Conservation (phyloP, 2,888 invertebrate species). For the Agonopterix alstromeriana region DNA sequence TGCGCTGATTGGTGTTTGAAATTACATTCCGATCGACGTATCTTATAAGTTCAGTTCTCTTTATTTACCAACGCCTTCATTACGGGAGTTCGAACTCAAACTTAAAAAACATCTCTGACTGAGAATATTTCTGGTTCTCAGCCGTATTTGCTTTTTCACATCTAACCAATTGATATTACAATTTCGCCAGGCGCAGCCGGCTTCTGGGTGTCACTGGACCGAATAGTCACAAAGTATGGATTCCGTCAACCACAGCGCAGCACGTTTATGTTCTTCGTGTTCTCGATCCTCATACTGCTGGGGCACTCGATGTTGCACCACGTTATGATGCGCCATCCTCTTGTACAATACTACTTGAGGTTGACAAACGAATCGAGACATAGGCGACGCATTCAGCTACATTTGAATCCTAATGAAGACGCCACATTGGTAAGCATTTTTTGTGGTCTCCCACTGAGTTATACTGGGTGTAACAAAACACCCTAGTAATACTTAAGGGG, state of each 20-base stretch:
- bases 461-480: too few species aligned
- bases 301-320: constrained; percentile 88
- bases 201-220: constrained; percentile 89
- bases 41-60: too few species aligned
- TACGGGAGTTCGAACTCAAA: too few species aligned
- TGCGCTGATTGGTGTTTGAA: too few species aligned
- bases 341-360: constrained; percentile 89
- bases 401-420: constrained; percentile 91
- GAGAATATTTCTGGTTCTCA: too few species aligned
- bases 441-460: too few species aligned
- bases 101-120: too few species aligned
- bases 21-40: too few species aligned
- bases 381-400: constrained; percentile 85
- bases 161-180: neutral
- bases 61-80: too few species aligned
- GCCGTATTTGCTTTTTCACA: too few species aligned
- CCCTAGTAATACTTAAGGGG: too few species aligned
- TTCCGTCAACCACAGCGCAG: constrained; percentile 86
- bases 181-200: constrained; percentile 85
- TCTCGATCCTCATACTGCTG: constrained; percentile 86
- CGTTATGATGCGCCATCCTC: constrained; percentile 85
- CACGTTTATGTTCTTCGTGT: constrained; percentile 90
- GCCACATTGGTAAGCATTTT: constrained; percentile 80
- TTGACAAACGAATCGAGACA: constrained; percentile 84
- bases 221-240: constrained; percentile 88